Evolutionary conservation across 2,113 vertebrate species (phyloP), one percentile per base, ranked within the genome.

Genomic region (Leucosticte australis): DNA sequence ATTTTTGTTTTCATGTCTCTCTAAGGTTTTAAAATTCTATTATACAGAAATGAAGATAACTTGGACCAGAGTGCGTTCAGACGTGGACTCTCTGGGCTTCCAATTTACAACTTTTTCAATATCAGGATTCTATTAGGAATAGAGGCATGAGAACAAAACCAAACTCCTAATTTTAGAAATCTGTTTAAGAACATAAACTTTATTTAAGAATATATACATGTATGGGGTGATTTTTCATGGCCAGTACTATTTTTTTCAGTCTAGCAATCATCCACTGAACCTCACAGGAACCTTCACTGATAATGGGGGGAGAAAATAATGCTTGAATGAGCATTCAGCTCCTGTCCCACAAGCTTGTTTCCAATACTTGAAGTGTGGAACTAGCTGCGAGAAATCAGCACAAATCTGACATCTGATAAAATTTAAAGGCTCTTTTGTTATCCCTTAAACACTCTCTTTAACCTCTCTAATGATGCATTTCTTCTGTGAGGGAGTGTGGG

Each of bases 1-100:
- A 79, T 87, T 93, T 95, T 83, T 95, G 52, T 65, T 86, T 97
- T 95, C 53, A 83, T 82, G 92, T 78, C 65, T 93, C 84, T 95
- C 92, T 76, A 70, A 87, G 92, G 89, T 91, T 78, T 93, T 95
- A 83, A 91, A 93, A 73, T 62, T 79, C 19, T 94, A n/a, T 93
- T 93, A 62, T n/a, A 50, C 18, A 86, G 75, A 86, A 93, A 77
- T 67, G 42, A 90, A 88, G 90, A 93, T 92, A 83, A 71, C 44
- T 87, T 2, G 0, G 69, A 26, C 41, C 68, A 41, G 65, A 79
- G 35, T 19, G 71, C 26, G 16, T 75, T 76, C 68, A 69, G 31
- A 83, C 81, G 20, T 37, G 52, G 33, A 49, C 49, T 80, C 55
- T 50, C 49, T 77, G 39, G 63, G 71, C 39, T 92, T 88, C 91